Percentiles rank a stretch among this genome's conserved stretches.
phyloP scores from a whole-genome alignment of 2,113 vertebrate genomes.

The Tyrannus savana region DNA sequence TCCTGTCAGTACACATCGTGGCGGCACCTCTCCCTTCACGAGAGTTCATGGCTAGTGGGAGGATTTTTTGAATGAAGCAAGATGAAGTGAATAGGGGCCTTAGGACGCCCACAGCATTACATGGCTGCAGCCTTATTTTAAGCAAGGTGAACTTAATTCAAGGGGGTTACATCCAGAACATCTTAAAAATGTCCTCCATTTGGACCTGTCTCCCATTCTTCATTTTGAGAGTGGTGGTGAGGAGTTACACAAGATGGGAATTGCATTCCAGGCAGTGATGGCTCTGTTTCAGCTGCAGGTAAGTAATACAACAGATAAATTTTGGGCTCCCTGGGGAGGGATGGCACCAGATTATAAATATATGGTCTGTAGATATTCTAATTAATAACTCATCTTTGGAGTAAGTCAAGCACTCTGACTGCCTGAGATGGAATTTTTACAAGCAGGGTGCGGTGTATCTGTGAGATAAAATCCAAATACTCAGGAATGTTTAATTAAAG shows the following conservation, averaged over 20 bases:
- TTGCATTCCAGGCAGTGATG: background rate
- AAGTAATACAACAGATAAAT: background rate
- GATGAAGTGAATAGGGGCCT: background rate
- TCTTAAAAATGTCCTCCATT: background rate
- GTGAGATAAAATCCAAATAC: conserved; percentile 57
- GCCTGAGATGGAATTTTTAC: conserved; percentile 59
- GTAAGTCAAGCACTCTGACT: conserved; percentile 13
- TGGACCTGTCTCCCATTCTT: background rate
- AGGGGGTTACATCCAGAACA: background rate
- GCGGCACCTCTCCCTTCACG: background rate
- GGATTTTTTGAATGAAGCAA: background rate
- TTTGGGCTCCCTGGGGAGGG: background rate
- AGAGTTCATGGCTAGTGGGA: background rate
- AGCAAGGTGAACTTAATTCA: background rate
- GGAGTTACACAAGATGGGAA: background rate
- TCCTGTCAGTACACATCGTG: background rate
- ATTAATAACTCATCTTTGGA: conserved; percentile 44
- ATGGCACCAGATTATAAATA: conserved; percentile 35
- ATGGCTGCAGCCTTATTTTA: background rate
- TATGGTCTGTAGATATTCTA: background rate
- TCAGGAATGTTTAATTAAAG: conserved; percentile 58
- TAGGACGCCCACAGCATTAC: background rate
- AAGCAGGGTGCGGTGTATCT: conserved; percentile 52
- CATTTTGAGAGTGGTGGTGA: background rate
- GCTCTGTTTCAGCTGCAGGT: background rate